Percentiles rank a stretch among this genome's conserved stretches.
These are phyloP conservation scores for Chlamydotis undulata DNA, from an alignment of 2,113 vertebrate species.

Conservation along the genomic window DNA sequence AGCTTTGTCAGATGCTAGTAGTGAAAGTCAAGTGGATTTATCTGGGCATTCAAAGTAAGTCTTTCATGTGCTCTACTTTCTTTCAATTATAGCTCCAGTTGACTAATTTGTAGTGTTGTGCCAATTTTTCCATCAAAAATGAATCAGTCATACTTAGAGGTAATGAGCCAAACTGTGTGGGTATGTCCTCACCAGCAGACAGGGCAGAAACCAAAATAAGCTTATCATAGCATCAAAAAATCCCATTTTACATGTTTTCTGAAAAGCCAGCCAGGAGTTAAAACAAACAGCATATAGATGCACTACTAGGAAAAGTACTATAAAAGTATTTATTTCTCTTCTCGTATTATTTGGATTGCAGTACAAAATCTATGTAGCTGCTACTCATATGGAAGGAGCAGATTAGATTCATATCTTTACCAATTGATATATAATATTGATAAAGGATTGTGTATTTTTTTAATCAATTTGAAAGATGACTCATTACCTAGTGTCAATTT, in stretches of 20 bases:
- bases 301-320: background rate
- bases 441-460: background rate
- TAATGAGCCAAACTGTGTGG: conserved; percentile 29
- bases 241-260: conserved; percentile 1
- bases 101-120: conserved; percentile 32
- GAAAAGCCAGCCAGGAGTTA: background rate
- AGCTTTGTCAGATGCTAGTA: conserved; percentile 22
- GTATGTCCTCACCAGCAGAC: background rate
- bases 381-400: background rate
- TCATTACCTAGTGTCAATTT: background rate
- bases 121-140: conserved; percentile 22
- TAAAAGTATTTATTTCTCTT: background rate
- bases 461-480: background rate
- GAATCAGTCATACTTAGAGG: conserved; percentile 17
- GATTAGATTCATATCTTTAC: background rate
- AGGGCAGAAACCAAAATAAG: conserved; percentile 43
- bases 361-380: background rate
- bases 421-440: background rate
- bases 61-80: conserved; percentile 13
- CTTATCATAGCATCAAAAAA: conserved; percentile 26
- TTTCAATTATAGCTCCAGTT: conserved; percentile 10
- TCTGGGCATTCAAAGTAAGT: conserved; percentile 22
- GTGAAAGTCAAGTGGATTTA: conserved; percentile 28
- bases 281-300: background rate
- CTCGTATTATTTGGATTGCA: background rate